Evolutionary conservation across 2,797 vertebrate genomes (phyloP), one percentile per base, ranked within the genome.

Genomic region (Gorsachius magnificus): DNA sequence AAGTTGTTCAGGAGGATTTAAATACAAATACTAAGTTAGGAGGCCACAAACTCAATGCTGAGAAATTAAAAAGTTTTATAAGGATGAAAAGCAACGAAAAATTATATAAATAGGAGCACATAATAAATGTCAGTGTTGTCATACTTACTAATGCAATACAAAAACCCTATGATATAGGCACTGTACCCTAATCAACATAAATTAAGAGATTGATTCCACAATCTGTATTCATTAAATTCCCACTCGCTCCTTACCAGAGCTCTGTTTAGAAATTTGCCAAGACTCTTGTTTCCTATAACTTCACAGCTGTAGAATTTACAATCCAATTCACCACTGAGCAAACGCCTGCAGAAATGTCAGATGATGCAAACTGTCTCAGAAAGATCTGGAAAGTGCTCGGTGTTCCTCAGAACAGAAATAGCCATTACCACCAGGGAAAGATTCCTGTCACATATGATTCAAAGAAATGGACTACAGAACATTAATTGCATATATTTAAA

Each of bases 261-360:
- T 81, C 87, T 88, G 22, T 75, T 86, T 43, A 96, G 72, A 68
- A 68, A 91, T 83, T 87, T 93, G 76, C 53, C 61, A 66, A 50
- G 76, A 26, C 20, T 94, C 50, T 72, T 48, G 11, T 80, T 89
- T 74, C 45, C 64, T 92, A 4, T 68, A 70, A 66, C 38, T 92
- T 84, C 77, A 77, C 77, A 87, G 86, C 83, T 92, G 66, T 60
- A 89, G 74, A 82, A 80, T 89, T 93, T 84, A 92, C 77, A 83
- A 83, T 54, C n/a, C 79, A 87, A 64, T 85, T 80, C 64, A 50
- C 88, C 61, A 64, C 53, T n/a, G 53, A 75, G 71, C 78, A 93
- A 87, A 84, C 74, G 90, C 60, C 90, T 64, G 56, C 66, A 95
- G 94, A 94, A 93, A 84, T 58, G 74, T 90, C 93, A 94, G 77